Conservation (phyloP, 2,797 vertebrate species). For the Sylvia borin region DNA sequence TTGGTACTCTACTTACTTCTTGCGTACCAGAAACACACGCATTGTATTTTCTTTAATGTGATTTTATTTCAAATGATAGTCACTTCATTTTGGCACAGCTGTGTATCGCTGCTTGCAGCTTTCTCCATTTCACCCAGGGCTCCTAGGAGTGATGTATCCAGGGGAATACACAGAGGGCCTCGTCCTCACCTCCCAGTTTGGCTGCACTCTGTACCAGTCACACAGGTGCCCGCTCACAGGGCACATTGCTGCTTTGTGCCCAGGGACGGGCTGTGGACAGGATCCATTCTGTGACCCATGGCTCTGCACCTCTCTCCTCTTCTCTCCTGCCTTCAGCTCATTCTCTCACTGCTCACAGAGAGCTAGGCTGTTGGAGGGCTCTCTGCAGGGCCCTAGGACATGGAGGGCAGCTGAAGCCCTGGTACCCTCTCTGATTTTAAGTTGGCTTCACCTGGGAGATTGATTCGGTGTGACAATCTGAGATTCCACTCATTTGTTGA, state of each 20-base stretch:
- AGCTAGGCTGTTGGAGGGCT: not conserved
- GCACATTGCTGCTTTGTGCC: not conserved
- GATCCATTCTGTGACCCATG: not conserved
- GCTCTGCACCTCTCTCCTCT: not conserved
- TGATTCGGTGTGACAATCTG: not conserved
- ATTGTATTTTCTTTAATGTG: not conserved
- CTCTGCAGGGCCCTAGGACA: not conserved
- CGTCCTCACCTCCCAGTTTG: not conserved
- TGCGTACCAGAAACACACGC: too few relatives aligned
- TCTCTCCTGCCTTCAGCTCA: not conserved
- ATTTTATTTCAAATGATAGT: not conserved
- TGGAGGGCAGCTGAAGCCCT: not conserved
- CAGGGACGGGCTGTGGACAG: not conserved
- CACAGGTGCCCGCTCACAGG: accelerated
- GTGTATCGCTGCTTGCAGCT: not conserved
- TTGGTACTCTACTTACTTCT: too few relatives aligned
- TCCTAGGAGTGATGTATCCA: not conserved
- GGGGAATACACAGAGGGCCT: not conserved
- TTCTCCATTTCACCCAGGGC: not conserved
- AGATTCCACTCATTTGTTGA: not conserved
- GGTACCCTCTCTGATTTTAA: not conserved
- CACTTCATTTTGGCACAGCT: not conserved
- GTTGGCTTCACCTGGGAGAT: not conserved
- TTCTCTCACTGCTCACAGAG: not conserved
- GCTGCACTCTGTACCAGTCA: accelerated